phyloP scores from a whole-genome alignment of 1,140 invertebrate genomes.

The Eciton burchellii region DNA sequence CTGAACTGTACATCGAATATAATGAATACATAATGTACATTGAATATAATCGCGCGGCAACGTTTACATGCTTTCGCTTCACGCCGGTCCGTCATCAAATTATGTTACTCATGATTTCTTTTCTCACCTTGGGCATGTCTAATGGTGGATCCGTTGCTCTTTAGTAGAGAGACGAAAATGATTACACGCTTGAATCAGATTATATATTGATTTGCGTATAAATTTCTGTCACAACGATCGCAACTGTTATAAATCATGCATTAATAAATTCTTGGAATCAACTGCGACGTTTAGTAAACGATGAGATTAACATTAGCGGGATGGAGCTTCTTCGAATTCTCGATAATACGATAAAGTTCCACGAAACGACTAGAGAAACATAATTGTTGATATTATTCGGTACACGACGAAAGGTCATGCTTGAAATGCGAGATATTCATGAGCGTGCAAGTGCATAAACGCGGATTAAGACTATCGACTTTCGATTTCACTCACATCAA shows the following conservation, averaged over 20 bases:
- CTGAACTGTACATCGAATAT: neutral
- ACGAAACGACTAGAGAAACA: neutral
- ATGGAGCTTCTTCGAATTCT: neutral
- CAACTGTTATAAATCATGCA: neutral
- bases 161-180: no score
- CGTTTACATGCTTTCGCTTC: neutral
- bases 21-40: no score
- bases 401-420: neutral
- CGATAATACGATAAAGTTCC: neutral
- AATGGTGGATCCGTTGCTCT: no score
- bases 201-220: no score
- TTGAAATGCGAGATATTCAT: neutral
- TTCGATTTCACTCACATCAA: neutral
- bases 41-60: neutral
- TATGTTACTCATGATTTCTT: no score
- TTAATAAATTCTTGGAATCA: neutral
- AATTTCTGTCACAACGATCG: no score
- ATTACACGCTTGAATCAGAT: no score
- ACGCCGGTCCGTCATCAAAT: no score
- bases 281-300: no score
- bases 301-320: neutral
- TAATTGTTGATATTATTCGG: slow-evolving; percentile 1
- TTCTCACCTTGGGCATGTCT: no score
- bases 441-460: neutral
- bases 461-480: neutral